Evolutionary conservation across 2,113 vertebrate species (phyloP).

Genomic region (Hypomesus transpacificus): DNA sequence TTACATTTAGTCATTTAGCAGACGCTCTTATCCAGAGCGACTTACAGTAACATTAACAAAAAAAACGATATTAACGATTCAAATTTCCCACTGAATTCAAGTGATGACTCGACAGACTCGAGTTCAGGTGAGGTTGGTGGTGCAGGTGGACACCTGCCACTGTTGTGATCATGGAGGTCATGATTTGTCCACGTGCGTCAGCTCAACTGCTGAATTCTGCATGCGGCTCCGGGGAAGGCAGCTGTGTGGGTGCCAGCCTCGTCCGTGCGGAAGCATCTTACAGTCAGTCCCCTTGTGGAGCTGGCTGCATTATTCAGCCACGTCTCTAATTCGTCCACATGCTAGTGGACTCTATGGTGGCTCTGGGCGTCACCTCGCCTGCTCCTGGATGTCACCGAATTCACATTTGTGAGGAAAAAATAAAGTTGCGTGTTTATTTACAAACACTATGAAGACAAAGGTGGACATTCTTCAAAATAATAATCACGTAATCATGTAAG

Average conservation of each 20-base stretch:
- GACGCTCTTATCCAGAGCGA: too few relatives aligned
- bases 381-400: slow-evolving; percentile 25
- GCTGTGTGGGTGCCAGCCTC: slow-evolving; percentile 61
- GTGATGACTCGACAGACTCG: not conserved
- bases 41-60: too few relatives aligned
- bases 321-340: slow-evolving; percentile 70
- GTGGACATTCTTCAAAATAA: not conserved
- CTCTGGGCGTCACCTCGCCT: not conserved
- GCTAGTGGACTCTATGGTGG: slow-evolving; percentile 37
- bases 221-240: slow-evolving; percentile 59
- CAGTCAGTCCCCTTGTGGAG: slow-evolving; percentile 61
- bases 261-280: slow-evolving; percentile 67
- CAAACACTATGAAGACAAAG: not conserved
- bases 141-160: not conserved
- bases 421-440: not conserved
- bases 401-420: slow-evolving; percentile 52
- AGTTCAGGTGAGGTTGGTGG: not conserved
- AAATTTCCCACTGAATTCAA: too few relatives aligned
- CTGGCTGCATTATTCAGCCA: slow-evolving; percentile 70
- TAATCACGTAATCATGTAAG: too few relatives aligned
- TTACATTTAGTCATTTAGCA: too few relatives aligned
- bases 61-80: not conserved
- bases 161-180: slow-evolving; percentile 22
- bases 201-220: slow-evolving; percentile 61
- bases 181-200: slow-evolving; percentile 43